phyloP scores from a whole-genome alignment of 2,888 invertebrate genomes.

The Thymelicus acteon region DNA sequence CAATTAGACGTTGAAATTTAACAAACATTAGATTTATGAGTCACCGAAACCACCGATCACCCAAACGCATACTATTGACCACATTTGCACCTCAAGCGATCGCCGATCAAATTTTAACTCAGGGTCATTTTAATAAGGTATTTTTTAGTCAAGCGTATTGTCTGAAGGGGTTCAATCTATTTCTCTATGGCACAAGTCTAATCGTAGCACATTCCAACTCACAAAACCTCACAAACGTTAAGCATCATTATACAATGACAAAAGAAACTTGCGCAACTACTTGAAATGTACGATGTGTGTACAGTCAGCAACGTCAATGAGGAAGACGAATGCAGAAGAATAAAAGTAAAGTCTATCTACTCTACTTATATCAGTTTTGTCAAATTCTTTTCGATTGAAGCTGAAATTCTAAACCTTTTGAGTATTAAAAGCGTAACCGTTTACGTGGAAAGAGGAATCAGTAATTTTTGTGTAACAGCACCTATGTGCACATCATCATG shows the following conservation, averaged over 20 bases:
- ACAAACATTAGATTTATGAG: conserved; percentile 49
- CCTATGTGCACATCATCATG: too few relatives aligned
- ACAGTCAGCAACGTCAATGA: conserved; percentile 51
- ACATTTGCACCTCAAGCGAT: conserved; percentile 43
- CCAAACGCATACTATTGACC: conserved; percentile 45
- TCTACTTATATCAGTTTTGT: too few relatives aligned
- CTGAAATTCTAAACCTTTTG: too few relatives aligned
- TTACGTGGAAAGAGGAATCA: too few relatives aligned
- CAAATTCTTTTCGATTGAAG: too few relatives aligned
- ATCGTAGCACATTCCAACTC: conserved; percentile 73
- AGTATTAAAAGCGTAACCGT: too few relatives aligned
- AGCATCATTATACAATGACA: conserved; percentile 82
- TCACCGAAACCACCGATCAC: conserved; percentile 61
- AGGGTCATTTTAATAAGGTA: conserved; percentile 35
- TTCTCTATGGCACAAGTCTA: conserved; percentile 62
- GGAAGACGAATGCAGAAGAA: background rate
- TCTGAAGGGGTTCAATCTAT: conserved; percentile 52
- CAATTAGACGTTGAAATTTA: conserved; percentile 53
- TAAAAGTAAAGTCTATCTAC: background rate
- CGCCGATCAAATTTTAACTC: conserved; percentile 44
- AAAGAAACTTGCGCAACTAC: conserved; percentile 81
- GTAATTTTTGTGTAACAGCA: too few relatives aligned
- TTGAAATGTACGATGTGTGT: conserved; percentile 71
- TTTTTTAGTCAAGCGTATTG: conserved; percentile 39
- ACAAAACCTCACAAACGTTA: conserved; percentile 76